Conservation (phyloP, 2,797 vertebrate species). For the Diglossa cyanea region DNA sequence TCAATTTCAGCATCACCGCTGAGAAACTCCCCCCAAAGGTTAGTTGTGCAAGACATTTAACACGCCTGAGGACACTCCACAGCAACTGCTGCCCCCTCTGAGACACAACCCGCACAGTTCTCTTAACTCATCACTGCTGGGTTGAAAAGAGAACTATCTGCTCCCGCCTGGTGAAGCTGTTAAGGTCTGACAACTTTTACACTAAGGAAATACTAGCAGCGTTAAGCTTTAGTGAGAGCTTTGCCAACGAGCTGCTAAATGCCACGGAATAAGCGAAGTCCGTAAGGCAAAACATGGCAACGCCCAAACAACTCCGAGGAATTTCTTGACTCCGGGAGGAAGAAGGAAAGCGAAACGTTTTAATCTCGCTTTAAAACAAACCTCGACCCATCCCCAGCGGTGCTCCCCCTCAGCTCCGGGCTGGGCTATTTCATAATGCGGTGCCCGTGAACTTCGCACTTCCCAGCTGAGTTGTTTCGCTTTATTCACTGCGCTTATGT, state of each 20-base stretch:
- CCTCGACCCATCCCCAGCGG: rapidly evolving
- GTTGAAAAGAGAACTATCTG: background rate
- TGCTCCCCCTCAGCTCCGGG: rapidly evolving
- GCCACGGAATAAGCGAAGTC: background rate
- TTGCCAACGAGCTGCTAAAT: background rate
- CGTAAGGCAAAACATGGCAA: background rate
- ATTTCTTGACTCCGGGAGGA: rapidly evolving
- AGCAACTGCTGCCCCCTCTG: background rate
- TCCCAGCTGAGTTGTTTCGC: background rate
- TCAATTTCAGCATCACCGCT: background rate
- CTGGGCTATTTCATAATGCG: rapidly evolving
- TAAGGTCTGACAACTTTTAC: background rate
- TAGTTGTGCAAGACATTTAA: background rate
- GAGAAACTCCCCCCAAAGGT: background rate
- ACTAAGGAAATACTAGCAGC: rapidly evolving
- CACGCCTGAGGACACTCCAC: background rate
- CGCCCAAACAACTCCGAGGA: background rate
- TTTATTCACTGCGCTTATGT: background rate
- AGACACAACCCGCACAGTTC: rapidly evolving
- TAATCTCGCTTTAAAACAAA: rapidly evolving
- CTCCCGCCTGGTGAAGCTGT: background rate
- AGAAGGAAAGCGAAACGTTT: background rate
- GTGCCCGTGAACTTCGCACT: background rate
- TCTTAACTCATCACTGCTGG: rapidly evolving
- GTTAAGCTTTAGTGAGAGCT: rapidly evolving